Conservation (phyloP, 2,888 invertebrate genomes). For the Scaptomyza caliginosa region DNA sequence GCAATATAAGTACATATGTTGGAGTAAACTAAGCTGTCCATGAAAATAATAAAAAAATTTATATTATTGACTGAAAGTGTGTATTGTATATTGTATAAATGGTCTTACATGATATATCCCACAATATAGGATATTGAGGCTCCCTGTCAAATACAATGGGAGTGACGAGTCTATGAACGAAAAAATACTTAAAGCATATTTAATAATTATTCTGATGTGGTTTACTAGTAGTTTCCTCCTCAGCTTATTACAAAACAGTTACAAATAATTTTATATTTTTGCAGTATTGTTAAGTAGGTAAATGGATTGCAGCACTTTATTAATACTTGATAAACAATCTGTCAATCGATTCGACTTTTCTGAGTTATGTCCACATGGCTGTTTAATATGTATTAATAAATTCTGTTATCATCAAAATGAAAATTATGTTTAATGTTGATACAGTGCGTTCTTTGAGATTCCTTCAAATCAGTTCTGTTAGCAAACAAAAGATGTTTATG, state of each 20-base stretch:
- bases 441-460: conserved; percentile 60
- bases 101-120: conserved; percentile 38
- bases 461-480: conserved; percentile 58
- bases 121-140: conserved; percentile 46
- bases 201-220: conserved; percentile 15
- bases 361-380: conserved; percentile 11
- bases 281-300: conserved; percentile 11
- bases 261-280: conserved; percentile 24
- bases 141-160: conserved; percentile 39
- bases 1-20: conserved; percentile 67
- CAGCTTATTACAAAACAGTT: conserved; percentile 8
- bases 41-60: conserved; percentile 49
- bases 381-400: conserved; percentile 17
- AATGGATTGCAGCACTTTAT: conserved; percentile 18
- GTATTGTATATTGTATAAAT: conserved; percentile 47
- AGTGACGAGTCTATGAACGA: conserved; percentile 39
- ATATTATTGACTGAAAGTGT: conserved; percentile 47
- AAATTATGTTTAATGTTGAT: conserved; percentile 28
- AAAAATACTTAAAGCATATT: conserved; percentile 52
- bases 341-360: background rate
- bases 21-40: conserved; percentile 52
- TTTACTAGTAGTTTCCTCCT: conserved; percentile 20
- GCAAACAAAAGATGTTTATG: conserved; percentile 41
- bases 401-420: conserved; percentile 22
- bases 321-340: conserved; percentile 10